Base-by-base conservation (phyloP, 2,113 vertebrate genomes). In the Hyperopisus bebe region DNA sequence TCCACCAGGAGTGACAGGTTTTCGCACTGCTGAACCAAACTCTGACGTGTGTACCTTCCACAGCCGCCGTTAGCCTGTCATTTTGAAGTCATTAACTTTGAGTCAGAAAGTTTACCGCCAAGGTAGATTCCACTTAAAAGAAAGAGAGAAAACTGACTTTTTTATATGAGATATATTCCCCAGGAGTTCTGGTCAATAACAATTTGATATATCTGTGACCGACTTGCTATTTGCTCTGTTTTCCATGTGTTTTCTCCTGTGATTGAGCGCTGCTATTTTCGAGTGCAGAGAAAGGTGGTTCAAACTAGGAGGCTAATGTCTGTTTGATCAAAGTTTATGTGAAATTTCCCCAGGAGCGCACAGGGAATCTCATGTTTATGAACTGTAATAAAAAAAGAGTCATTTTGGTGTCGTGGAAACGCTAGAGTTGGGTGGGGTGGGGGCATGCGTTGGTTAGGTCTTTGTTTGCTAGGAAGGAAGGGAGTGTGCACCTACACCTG, bases 371-470 rank as follows among this genome's bases (percentile, higher is more conserved):
- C 50, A 96, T 97, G 97, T 99, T 98, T 98, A 99, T 98, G 98
- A 99, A 98, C 97, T 98, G 98, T 98, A 99, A 99, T 99, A 99
- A 99, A 99, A 74, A 85, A 99, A 98, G 96, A 98, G 98, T 99
- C 97, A 99, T 99, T 99, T 99, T 98, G 97, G 97, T 94, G 96
- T 97, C 53, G 95, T 97, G 96, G 98, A 96, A 95, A 96, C 90
- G 93, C 93, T 92, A 95, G 95, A 93, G 93, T 91, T 95, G 94
- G 94, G 91, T 92, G 95, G 91, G 93, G 91, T 92, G 95, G 92
- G 93, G 51, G 91, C 88, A 89, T 95, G 96, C 95, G 96, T 96
- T 95, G 96, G 95, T 94, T 96, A 97, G 97, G 96, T 96, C 96
- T 97, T 96, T 98, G 94, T 98, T 98, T 98, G 97, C 97, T 90